A percentile compares a stretch with the other conserved stretches of the same genome.
phyloP scores from a whole-genome alignment of 2,113 vertebrate species.

The Poecilia latipinna region DNA sequence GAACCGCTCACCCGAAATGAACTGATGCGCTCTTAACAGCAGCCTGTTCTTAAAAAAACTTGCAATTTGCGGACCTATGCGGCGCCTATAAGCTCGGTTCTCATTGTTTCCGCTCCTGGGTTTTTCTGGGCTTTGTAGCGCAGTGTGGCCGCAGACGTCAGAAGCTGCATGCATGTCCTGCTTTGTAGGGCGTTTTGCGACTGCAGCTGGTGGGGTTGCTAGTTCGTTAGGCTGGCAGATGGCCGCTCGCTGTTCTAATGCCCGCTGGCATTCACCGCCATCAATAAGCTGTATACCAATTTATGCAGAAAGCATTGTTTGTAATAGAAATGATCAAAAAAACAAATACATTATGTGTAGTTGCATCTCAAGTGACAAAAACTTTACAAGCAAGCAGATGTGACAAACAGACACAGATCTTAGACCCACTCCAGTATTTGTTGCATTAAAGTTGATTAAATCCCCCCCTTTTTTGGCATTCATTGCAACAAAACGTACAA shows the following conservation, averaged over 20 bases:
- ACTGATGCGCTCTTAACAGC: slow-evolving; percentile 69
- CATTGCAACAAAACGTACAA: not conserved
- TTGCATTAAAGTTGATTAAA: not conserved
- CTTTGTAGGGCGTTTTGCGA: slow-evolving; percentile 88
- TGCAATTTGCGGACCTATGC: slow-evolving; percentile 72
- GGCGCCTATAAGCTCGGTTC: slow-evolving; percentile 73
- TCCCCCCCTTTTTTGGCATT: not conserved
- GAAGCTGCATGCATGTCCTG: slow-evolving; percentile 89
- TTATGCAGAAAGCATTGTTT: slow-evolving; percentile 55
- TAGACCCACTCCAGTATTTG: not conserved
- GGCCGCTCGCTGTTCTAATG: slow-evolving; percentile 84
- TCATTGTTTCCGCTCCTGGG: slow-evolving; percentile 84
- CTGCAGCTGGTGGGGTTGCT: slow-evolving; percentile 86
- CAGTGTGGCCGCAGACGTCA: slow-evolving; percentile 88
- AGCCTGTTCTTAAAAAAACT: slow-evolving; percentile 65
- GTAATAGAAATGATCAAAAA: slow-evolving; percentile 39
- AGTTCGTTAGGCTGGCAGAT: slow-evolving; percentile 84
- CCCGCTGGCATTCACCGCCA: slow-evolving; percentile 81
- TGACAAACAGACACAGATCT: slow-evolving; percentile 4
- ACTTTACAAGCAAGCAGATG: slow-evolving; percentile 18
- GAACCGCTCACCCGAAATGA: slow-evolving; percentile 71
- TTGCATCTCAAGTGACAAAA: slow-evolving; percentile 26
- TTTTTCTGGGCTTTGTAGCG: slow-evolving; percentile 83
- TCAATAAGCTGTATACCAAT: slow-evolving; percentile 76
- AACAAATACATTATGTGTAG: slow-evolving; percentile 1